Evolutionary conservation across 2,888 invertebrate genomes (phyloP), one percentile per base, ranked within the genome.

Genomic region (Ormyrus thymus): DNA sequence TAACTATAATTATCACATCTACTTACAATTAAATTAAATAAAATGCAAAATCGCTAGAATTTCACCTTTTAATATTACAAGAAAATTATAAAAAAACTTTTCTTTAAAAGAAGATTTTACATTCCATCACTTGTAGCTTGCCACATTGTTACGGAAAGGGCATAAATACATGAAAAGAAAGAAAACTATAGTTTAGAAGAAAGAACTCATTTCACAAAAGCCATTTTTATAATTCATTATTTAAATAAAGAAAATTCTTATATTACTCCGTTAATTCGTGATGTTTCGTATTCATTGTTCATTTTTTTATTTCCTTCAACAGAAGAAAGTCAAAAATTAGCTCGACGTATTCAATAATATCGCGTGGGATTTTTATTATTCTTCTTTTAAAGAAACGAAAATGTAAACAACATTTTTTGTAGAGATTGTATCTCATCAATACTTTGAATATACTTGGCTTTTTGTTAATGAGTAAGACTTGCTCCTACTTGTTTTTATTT

Each of bases 391-490:
- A 29, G 7, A 56, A 56, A 50, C 4, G 50, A 65, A 48, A 46
- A 50, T 29, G 68, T 13, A 15, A 68, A 68, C n/a, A 61, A 6
- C 2, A 29, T 29, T 29, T 29, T 29, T 29, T 29, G 2, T 29
- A 29, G 29, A 45, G 45, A 76, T 71, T 58, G 50, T 65, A 15
- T 46, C 15, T 43, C 8, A 15, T 61, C 13, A 15, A 58, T 58
- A 43, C n/a, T 71, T 61, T 69, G 59, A 29, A 29, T 29, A 29
- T 29, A 29, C 29, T 29, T n/a, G 43, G 81, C 81, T 83, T 45
- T 45, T 83, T 82, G 81, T 82, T 82, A 86, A 86, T 83, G 84
- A 85, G 85, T 86, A 84, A 83, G 84, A 82, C 83, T 69, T 76
- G 79, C 74, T 84, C 73, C 79, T 82, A 62, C 15, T 59, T 64